Percentiles rank a stretch among this genome's conserved stretches.
phyloP scores from a whole-genome alignment of 2,797 vertebrate species.

The Thunnus albacares region DNA sequence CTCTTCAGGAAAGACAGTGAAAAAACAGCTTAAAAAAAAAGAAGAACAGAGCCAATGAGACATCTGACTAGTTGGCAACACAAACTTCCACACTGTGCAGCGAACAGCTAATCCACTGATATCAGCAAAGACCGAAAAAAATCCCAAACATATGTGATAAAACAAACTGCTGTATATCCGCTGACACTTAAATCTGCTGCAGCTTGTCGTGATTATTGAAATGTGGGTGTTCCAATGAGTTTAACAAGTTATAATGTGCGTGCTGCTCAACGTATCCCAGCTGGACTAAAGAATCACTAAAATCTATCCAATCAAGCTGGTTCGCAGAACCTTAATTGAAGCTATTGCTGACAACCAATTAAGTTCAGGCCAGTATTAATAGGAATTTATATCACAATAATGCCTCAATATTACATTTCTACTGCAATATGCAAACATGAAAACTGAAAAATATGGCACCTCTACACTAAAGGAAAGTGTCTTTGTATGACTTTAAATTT shows the following conservation, averaged over 20 bases:
- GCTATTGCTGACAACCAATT: neutral
- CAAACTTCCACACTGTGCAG: neutral
- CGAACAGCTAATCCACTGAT: neutral
- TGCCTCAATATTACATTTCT: neutral
- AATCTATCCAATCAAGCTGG: neutral
- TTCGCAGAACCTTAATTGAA: neutral
- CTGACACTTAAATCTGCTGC: neutral
- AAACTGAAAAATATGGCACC: neutral
- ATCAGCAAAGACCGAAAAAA: neutral
- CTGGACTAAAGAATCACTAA: neutral
- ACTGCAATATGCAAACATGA: neutral
- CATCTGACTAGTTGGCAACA: neutral
- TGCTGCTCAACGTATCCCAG: neutral
- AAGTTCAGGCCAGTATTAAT: neutral
- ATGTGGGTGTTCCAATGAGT: neutral
- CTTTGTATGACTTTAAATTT: neutral
- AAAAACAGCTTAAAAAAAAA: neutral
- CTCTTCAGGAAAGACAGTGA: slow-evolving; percentile 27
- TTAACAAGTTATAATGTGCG: neutral
- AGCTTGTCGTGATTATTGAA: neutral
- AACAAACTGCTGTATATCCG: neutral
- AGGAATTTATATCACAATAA: neutral
- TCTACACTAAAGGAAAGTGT: neutral
- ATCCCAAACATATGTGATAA: neutral
- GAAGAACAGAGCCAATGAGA: neutral